These are phyloP conservation scores for Manis crassicaudata DNA, from an alignment of 2,797 vertebrate species.

Conservation along the genomic window DNA sequence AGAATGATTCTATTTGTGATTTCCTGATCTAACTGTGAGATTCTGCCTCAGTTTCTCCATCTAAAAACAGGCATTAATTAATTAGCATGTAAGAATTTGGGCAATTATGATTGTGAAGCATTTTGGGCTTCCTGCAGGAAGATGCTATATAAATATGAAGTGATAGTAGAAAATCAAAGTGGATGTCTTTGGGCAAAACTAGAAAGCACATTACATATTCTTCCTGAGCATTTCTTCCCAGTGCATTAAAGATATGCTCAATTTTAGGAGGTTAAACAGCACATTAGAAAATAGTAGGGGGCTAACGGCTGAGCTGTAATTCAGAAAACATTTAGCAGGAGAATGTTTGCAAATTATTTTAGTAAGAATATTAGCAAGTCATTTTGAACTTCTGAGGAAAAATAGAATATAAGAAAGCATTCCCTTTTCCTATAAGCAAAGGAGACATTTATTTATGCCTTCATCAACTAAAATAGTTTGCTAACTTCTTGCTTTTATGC, in stretches of 20 bases:
- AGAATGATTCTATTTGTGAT: neutral
- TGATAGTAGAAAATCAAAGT: conserved; percentile 23
- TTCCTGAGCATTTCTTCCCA: neutral
- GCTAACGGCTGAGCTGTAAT: neutral
- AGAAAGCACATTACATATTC: neutral
- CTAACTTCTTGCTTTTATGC: neutral
- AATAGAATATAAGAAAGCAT: conserved; percentile 7
- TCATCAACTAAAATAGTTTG: neutral
- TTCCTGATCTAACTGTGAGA: neutral
- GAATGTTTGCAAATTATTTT: conserved; percentile 46
- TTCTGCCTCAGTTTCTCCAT: neutral
- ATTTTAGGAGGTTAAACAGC: conserved; percentile 32
- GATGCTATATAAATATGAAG: neutral
- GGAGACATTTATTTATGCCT: conserved; percentile 12
- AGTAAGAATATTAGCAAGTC: conserved; percentile 38
- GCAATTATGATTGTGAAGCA: neutral
- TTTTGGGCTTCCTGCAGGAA: neutral
- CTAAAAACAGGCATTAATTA: neutral
- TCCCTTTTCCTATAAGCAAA: conserved; percentile 2
- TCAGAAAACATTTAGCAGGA: neutral
- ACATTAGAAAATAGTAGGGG: conserved; percentile 28
- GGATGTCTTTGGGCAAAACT: neutral
- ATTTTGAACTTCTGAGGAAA: conserved; percentile 51
- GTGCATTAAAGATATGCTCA: neutral
- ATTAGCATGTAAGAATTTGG: neutral